A percentile compares a stretch with the other conserved stretches of the same genome.
These are phyloP conservation scores for Trinectes maculatus DNA, from an alignment of 2,113 vertebrate species.

Conservation along the genomic window DNA sequence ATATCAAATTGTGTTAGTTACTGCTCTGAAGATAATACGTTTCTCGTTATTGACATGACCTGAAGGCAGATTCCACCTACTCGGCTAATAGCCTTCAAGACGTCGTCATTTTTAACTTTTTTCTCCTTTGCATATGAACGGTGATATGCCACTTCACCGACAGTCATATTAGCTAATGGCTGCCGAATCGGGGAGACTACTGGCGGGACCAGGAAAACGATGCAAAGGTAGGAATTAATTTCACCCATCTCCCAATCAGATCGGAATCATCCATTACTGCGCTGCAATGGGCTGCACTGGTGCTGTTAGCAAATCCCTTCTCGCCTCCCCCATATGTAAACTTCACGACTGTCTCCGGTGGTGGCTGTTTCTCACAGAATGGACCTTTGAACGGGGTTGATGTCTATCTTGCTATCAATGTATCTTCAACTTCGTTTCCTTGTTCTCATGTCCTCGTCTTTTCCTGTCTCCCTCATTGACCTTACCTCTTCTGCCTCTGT, in stretches of 20 bases:
- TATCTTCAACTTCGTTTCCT: slow-evolving; percentile 72
- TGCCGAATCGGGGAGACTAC: slow-evolving; percentile 87
- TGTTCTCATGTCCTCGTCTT: slow-evolving; percentile 76
- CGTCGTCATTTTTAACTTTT: slow-evolving; percentile 78
- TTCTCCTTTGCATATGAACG: slow-evolving; percentile 82
- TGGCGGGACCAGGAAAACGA: slow-evolving; percentile 86
- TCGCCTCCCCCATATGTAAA: slow-evolving; percentile 73
- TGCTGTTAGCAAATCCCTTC: slow-evolving; percentile 72
- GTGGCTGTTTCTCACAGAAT: slow-evolving; percentile 78
- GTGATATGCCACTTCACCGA: slow-evolving; percentile 84
- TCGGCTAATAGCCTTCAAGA: slow-evolving; percentile 73
- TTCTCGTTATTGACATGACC: slow-evolving; percentile 60
- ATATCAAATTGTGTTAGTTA: slow-evolving; percentile 24
- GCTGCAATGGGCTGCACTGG: slow-evolving; percentile 79
- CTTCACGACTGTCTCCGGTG: slow-evolving; percentile 80
- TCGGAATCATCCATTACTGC: slow-evolving; percentile 80
- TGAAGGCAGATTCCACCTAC: slow-evolving; percentile 67
- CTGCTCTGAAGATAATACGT: slow-evolving; percentile 41
- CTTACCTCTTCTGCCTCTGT: slow-evolving; percentile 76
- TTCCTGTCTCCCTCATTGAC: slow-evolving; percentile 79
- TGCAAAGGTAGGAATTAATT: slow-evolving; percentile 84
- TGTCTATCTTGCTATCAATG: slow-evolving; percentile 79
- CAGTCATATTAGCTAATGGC: slow-evolving; percentile 86
- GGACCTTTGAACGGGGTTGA: slow-evolving; percentile 74
- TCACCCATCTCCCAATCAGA: slow-evolving; percentile 81